Base-by-base conservation (phyloP, 2,888 invertebrate genomes). In the Caenorhabditis wallacei region DNA sequence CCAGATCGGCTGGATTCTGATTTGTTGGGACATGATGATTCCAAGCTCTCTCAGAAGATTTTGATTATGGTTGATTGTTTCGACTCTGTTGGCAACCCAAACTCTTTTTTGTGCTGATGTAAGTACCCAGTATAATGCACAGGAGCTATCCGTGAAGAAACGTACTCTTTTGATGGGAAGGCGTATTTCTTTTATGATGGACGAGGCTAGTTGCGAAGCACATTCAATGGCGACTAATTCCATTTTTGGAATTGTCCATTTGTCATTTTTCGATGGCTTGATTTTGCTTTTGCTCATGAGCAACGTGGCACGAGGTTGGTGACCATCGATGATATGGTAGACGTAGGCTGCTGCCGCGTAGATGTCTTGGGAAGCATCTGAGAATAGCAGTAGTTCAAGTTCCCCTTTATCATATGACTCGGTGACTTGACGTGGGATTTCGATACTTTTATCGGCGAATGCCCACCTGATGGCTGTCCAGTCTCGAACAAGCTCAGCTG, bases 1-100 rank as follows among this genome's bases (percentile, higher is more conserved):
- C 87, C 54, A 86, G 78, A 59, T 91, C 90, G 5, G 90, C 91
- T 3, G 91, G 89, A 80, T 91, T 91, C 24, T 83, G 57, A 1
- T 80, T 56, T 0, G 85, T 80, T 0, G 63, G 76, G 2, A 90
- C 82, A 69, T 90, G 87, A 13, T 59, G 56, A 74, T 53, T 10
- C 53, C 68, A 8, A 11, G 10, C 18, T 35, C 37, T n/a, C 18
- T n/a, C 20, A 68, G 20, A 11, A 2, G 0, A 7, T 1, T 10
- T 24, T 22, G 35, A 37, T 68, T 68, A 2, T 11, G 8, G 18
- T 43, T 0, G 26, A 69, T 69, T 8, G 5, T 16, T 24, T 16
- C 16, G 2, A 56, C 18, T 1, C 69, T 5, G 26, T 69, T 69
- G 10, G 37, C 24, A 5, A 69, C 69, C 54, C 54, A 69, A 0